Evolutionary conservation across 2,797 vertebrate species (phyloP).

Genomic region (Oreochromis mossambicus): DNA sequence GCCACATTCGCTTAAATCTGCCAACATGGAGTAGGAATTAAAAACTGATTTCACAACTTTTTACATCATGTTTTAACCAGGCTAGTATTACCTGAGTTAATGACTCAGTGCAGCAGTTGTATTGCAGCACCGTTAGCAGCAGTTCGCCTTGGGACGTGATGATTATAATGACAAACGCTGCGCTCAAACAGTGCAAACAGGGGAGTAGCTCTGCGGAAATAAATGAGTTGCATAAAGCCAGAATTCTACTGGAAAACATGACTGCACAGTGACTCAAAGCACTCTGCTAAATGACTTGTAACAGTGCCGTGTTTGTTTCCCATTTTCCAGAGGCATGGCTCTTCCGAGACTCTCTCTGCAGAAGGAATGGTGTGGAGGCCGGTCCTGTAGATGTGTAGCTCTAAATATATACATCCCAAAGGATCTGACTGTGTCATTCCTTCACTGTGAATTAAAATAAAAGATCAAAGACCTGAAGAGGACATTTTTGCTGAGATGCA

Average conservation of each 20-base stretch:
- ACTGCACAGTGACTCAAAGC: slow-evolving; percentile 31
- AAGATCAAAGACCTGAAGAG: slow-evolving; percentile 21
- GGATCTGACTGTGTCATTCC: background rate
- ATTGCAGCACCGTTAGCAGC: background rate
- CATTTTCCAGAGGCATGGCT: slow-evolving; percentile 41
- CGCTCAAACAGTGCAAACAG: background rate
- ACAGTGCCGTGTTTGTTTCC: slow-evolving; percentile 38
- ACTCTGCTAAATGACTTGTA: slow-evolving; percentile 36
- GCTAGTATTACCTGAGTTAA: background rate
- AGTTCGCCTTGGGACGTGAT: background rate
- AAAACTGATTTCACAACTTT: background rate
- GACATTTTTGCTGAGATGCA: background rate
- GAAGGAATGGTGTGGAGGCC: background rate
- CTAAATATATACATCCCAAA: background rate
- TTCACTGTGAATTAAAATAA: background rate
- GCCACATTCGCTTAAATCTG: background rate
- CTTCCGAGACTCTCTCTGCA: slow-evolving; percentile 31
- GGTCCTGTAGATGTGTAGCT: background rate
- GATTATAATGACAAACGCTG: slow-evolving; percentile 42
- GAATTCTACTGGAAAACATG: slow-evolving; percentile 48
- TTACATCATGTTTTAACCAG: background rate
- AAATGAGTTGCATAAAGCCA: slow-evolving; percentile 33
- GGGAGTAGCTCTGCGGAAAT: slow-evolving; percentile 21
- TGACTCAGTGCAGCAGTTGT: background rate
- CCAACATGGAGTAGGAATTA: background rate